Conservation (phyloP, 1,140 invertebrate species). For the Diorhabda sublineata region DNA sequence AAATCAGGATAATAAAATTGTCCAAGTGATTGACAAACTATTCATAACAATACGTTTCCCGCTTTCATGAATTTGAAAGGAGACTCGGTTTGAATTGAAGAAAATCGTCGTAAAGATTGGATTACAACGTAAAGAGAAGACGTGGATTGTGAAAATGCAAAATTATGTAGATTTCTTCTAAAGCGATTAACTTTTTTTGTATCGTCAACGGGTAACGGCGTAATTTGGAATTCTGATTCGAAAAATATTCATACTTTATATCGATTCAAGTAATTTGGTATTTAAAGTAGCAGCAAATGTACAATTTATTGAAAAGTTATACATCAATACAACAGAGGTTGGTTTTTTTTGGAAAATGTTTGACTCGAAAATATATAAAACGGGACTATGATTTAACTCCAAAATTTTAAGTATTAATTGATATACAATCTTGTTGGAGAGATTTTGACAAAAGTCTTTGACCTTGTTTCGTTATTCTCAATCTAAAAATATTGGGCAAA, state of each 20-base stretch:
- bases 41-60: slow-evolving; percentile 2
- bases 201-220: background rate
- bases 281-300: background rate
- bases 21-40: slow-evolving; percentile 2
- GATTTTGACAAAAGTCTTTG: no score
- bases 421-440: no score
- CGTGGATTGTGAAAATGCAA: slow-evolving; percentile 2
- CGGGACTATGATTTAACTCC: no score
- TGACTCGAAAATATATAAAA: no score
- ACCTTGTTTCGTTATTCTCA: no score
- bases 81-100: slow-evolving; percentile 2
- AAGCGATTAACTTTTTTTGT: slow-evolving; percentile 1
- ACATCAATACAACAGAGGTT: no score
- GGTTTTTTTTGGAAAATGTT: no score
- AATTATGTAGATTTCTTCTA: background rate
- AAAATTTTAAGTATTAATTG: no score
- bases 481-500: no score
- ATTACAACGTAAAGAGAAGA: background rate
- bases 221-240: background rate
- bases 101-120: slow-evolving; percentile 2
- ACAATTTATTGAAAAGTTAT: no score
- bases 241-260: slow-evolving; percentile 1
- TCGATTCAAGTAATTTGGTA: background rate
- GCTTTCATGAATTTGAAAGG: slow-evolving; percentile 2
- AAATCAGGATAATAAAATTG: slow-evolving; percentile 3